Evolutionary conservation across 2,113 vertebrate species (phyloP), one percentile per base, ranked within the genome.

Genomic region (Chaetura pelagica): DNA sequence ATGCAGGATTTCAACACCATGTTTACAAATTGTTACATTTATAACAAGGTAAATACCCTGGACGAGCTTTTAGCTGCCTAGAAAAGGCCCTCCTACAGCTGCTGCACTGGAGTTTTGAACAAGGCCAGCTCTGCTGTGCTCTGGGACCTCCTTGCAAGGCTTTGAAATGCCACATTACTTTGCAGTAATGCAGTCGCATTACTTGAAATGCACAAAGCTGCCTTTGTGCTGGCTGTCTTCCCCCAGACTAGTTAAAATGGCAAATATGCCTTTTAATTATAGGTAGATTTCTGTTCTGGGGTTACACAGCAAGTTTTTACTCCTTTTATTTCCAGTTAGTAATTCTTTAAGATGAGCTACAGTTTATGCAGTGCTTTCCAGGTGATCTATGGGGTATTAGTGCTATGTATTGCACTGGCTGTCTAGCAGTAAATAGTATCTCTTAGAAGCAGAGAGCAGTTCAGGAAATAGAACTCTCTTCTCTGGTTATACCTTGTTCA

Each of bases 1-100:
- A 98, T 99, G 99, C 99, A 99, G 83, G 99, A 99, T 96, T 99
- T 99, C 98, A 99, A 99, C 98, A 99, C 99, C 95, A 99, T 99
- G 99, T 99, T 99, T 98, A 99, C 99, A 95, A 99, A 99, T 78
- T 99, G 99, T 96, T 99, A 99, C 95, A 99, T 99, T 71, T 99
- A 99, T 63, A 99, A 99, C 97, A 99, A 99, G 99, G 99, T 99
- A 94, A 97, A 96, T 71, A 24, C 46, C 55, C 35, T 42, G 69
- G 32, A 38, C 26, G 12, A 48, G 23, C 4, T 4, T 79, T 40
- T 44, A 7, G 9, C 30, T 17, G 40, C 78, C 19, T 54, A 10
- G 62, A 15, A 61, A 79, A 40, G n/a, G 40, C 42, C 23, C 89
- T 44, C 23, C 44, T 68, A 9, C 7, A 8, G 3, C 44, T 51